These are phyloP conservation scores for Choristoneura fumiferana DNA, from an alignment of 1,140 invertebrate species.

Conservation along the genomic window DNA sequence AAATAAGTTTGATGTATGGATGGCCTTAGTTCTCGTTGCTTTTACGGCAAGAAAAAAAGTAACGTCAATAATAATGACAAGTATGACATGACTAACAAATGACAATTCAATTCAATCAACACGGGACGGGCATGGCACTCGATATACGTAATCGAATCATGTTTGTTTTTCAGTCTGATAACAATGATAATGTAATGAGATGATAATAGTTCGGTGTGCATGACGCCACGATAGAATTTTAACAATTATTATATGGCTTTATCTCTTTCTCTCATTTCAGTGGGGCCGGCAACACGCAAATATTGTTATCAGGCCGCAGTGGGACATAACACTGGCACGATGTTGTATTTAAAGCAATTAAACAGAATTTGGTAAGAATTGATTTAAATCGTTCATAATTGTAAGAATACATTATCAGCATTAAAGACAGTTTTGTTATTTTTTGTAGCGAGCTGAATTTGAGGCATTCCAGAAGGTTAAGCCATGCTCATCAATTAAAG, in stretches of 20 bases:
- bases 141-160: too few species aligned
- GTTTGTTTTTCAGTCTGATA: background rate
- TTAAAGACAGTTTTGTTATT: background rate
- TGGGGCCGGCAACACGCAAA: conserved; percentile 6
- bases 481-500: conserved; percentile 49
- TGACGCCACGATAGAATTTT: conserved; percentile 9
- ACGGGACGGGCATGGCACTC: too few species aligned
- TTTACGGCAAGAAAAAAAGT: too few species aligned
- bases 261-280: conserved; percentile 12
- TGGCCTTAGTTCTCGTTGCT: too few species aligned
- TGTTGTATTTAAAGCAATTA: conserved; percentile 49
- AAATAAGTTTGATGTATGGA: too few species aligned
- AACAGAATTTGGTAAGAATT: conserved; percentile 44
- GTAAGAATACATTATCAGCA: background rate
- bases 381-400: conserved; percentile 22
- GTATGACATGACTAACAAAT: too few species aligned
- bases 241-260: conserved; percentile 8
- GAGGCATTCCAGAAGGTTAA: conserved; percentile 39
- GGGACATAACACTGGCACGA: conserved; percentile 36
- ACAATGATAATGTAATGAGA: conserved; percentile 12
- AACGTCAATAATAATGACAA: too few species aligned
- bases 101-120: too few species aligned
- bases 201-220: background rate
- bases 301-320: conserved; percentile 5
- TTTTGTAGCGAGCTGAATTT: conserved; percentile 36